phyloP scores from a whole-genome alignment of 2,888 invertebrate genomes.

The Gari tellinella region DNA sequence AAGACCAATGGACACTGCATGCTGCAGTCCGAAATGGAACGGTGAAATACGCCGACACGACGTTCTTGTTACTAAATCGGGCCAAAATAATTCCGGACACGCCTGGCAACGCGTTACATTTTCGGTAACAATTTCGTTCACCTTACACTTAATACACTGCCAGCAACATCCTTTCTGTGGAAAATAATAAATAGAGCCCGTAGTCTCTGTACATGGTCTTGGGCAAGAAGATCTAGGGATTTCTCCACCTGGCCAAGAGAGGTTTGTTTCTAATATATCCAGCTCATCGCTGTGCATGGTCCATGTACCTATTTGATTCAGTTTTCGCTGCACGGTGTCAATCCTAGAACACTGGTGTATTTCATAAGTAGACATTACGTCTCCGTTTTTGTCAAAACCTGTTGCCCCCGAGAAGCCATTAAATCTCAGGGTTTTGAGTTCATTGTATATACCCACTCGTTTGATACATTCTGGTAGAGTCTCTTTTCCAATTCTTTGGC shows the following conservation, averaged over 20 bases:
- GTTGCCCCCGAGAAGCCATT: conserved; percentile 70
- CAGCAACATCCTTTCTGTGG: conserved; percentile 78
- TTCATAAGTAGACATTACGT: conserved; percentile 72
- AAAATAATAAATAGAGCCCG: conserved; percentile 74
- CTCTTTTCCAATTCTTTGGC: not conserved
- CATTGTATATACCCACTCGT: conserved; percentile 59
- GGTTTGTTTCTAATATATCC: conserved; percentile 35
- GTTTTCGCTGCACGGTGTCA: not conserved
- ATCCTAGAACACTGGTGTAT: conserved; percentile 67
- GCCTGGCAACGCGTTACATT: conserved; percentile 71
- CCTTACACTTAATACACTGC: conserved; percentile 74
- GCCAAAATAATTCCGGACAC: conserved; percentile 68
- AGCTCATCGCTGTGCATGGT: conserved; percentile 64
- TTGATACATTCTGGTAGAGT: conserved; percentile 59
- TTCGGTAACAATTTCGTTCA: conserved; percentile 70
- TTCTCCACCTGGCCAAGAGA: conserved; percentile 11
- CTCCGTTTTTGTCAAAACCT: conserved; percentile 75
- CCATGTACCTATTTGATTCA: conserved; percentile 62
- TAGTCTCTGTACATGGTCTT: conserved; percentile 48
- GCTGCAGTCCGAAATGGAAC: conserved; percentile 42
- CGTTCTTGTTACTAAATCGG: conserved; percentile 43
- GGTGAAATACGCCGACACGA: conserved; percentile 56
- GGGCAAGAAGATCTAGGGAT: conserved; percentile 65
- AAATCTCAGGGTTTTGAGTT: conserved; percentile 64
- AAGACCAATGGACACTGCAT: conserved; percentile 61